Base-by-base conservation (phyloP, 2,888 invertebrate genomes). In the Tachystola acroxantha region DNA sequence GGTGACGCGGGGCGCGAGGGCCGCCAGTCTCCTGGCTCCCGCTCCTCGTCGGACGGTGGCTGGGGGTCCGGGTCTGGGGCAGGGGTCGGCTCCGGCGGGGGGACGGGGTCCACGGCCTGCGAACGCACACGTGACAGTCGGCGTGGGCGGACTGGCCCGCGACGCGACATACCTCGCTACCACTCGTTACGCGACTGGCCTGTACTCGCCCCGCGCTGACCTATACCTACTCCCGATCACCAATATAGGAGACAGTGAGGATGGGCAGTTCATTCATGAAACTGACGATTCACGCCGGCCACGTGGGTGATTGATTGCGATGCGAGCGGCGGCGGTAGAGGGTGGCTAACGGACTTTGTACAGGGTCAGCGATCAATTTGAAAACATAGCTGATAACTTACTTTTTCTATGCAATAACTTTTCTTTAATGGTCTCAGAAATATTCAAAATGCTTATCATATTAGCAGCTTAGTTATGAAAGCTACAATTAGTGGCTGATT, bases 1-100 rank as follows among this genome's bases (percentile, higher is more conserved):
- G 84, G 84, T 0, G 84, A 76, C 0, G 79, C 52, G 0, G 84
- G 82, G 1, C 82, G 70, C 9, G 85, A 85, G 1, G 84, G 63
- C 1, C 80, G 68, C 85, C 87, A 86, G 57, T 91, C 88, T 25
- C 89, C 88, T 28, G 88, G 84, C 36, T 84, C 89, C 43, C 85
- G 68, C 68, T 88, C 77, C 60, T 88, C 89, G 68, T 89, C 89
- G 6, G 82, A 81, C 0, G 69, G 71, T 50, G 79, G 67, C 31
- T 74, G 67, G 3, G 68, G 64, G 27, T 82, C 87, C 49, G 79
- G 77, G 49, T 67, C 87, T 40, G 71, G 67, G 36, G 64, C 67
- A 27, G 75, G 77, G 48, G 73, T 75, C 43, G 86, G 85, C 56
- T 68, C 88, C 37, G 69, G 77, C 40, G 66, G 76, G 50, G 75